phyloP scores from a whole-genome alignment of 2,888 invertebrate genomes.

The Xanthorhoe designata region DNA sequence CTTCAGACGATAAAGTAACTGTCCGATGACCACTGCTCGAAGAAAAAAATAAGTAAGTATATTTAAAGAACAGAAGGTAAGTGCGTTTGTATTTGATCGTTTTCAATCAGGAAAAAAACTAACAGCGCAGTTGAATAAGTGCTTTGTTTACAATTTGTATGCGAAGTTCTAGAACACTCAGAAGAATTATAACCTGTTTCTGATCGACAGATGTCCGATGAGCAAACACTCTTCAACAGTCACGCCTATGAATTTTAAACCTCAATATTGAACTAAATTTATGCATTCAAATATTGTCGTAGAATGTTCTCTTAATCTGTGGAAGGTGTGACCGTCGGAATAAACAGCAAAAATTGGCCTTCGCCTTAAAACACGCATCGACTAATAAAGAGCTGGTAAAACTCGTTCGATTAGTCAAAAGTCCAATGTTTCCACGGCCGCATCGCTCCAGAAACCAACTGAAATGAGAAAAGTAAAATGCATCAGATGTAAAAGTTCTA shows the following conservation, averaged over 20 bases:
- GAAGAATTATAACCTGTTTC: neutral
- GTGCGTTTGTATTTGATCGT: neutral
- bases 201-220: slow-evolving; percentile 1
- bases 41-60: neutral
- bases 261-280: neutral
- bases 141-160: neutral
- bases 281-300: slow-evolving; percentile 17
- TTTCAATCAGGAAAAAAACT: neutral
- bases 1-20: neutral
- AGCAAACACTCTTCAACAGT: neutral
- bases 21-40: neutral
- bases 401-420: slow-evolving; percentile 55
- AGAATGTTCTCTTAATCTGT: slow-evolving; percentile 22
- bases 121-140: neutral
- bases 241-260: slow-evolving; percentile 12
- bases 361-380: slow-evolving; percentile 41
- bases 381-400: slow-evolving; percentile 44
- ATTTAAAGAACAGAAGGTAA: too few species aligned
- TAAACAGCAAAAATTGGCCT: slow-evolving; percentile 38
- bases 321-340: slow-evolving; percentile 29
- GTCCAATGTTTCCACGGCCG: slow-evolving; percentile 44
- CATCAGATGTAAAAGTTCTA: neutral
- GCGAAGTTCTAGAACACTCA: neutral
- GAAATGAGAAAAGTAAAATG: slow-evolving; percentile 37
- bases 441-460: slow-evolving; percentile 34